Conservation (phyloP, 1,140 invertebrate species). For the Ctenoplectra terminalis region DNA sequence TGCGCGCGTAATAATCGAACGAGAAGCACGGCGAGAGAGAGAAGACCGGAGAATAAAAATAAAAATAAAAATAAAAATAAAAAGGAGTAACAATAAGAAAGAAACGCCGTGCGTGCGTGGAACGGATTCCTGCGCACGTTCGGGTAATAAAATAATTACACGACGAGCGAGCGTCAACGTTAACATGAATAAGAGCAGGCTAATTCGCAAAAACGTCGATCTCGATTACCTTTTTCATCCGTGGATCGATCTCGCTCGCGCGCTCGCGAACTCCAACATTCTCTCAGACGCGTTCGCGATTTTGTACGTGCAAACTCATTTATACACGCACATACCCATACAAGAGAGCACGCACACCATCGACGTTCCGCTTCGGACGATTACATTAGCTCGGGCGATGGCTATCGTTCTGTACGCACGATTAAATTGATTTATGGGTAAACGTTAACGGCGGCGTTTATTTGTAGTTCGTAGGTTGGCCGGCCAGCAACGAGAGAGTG, state of each 20-base stretch:
- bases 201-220: background rate
- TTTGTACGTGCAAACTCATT: too few relatives aligned
- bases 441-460: slow-evolving; percentile 63
- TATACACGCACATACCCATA: background rate
- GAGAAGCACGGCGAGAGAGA: background rate
- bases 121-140: background rate
- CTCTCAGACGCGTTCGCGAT: too few relatives aligned
- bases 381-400: slow-evolving; percentile 65
- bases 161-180: background rate
- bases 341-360: background rate
- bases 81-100: background rate
- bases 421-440: slow-evolving; percentile 71
- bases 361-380: slow-evolving; percentile 48
- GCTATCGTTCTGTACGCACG: slow-evolving; percentile 67
- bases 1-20: background rate
- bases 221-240: background rate
- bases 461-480: slow-evolving; percentile 44
- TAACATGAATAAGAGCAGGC: background rate
- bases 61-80: too few relatives aligned
- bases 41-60: too few relatives aligned
- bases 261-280: too few relatives aligned
- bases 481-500: slow-evolving; percentile 48
- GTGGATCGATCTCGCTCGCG: background rate
- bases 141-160: slow-evolving; percentile 14
- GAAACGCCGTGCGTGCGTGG: background rate